Evolutionary conservation across 2,797 vertebrate species (phyloP), one percentile per base, ranked within the genome.

Genomic region (Morelia viridis): DNA sequence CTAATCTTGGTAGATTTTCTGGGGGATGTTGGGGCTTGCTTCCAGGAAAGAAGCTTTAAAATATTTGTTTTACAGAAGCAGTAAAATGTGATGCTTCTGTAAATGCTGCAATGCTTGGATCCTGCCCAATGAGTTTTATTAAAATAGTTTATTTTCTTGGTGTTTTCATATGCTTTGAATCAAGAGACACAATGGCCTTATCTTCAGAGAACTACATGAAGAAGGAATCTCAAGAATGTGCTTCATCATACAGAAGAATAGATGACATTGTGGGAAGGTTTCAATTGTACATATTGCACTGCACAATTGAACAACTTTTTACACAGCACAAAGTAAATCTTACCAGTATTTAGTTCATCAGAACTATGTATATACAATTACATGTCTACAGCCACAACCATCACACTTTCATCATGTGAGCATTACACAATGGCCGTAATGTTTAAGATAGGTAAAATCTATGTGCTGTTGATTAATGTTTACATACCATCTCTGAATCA

Each of bases 111-210:
- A 56, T 0, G 4, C 13, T 83, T 83, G 68, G 68, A 90, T 50
- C 35, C 57, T 22, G 53, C 71, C 89, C 76, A 61, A 64, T 41
- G 15, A 41, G 57, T 46, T 89, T 19, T 89, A 87, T 68, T 28
- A 10, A 6, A 92, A 85, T 35, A 83, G n/a, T 68, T 80, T 26
- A 17, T 26, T 88, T 93, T 87, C 71, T 64, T 85, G 61, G 71
- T 92, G 17, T 94, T 93, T 90, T 58, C 50, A 71, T 89, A 89
- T 89, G 1, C 50, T 90, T n/a, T 53, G 62, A 31, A 58, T 60
- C 90, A 92, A 62, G 62, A 86, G 41, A 80, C 35, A 22, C 58
- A 87, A 87, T 76, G 2, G 9, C 5, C 5, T 65, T 57, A 46
- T 46, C 41, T 80, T 24, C 22, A 80, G 19, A 80, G 41, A 80